Base-by-base conservation (phyloP, 2,113 vertebrate species). In the Gulo gulo region DNA sequence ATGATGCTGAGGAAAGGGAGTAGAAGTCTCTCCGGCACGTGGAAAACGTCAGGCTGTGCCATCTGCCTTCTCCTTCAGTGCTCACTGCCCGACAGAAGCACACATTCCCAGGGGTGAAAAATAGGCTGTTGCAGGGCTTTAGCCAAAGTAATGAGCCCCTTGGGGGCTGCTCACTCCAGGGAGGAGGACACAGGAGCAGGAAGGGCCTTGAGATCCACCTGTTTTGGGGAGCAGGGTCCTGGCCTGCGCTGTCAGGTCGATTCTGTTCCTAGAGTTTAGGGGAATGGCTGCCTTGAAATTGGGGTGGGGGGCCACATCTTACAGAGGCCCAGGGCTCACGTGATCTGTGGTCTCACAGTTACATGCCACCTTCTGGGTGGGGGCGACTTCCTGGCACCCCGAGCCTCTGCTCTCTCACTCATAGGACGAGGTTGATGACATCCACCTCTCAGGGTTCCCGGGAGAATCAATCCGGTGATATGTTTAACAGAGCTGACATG, bases 1-100 rank as follows among this genome's bases (percentile, higher is more conserved):
- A 1, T 21, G 39, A 42, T 1, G 21, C 34, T 6, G 11, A 61
- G 76, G 10, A 14, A 29, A 36, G 42, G 47, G 24, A 24, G 23
- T 34, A 11, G 6, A 39, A 31, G 45, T 18, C 16, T 29, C 45
- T 39, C 12, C 1, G 4, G 36, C 4, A 1, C 13, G 2, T 7
- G 16, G 55, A 52, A n/a, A 7, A 29, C 4, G 0, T 18, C 0
- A 0, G 24, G 1, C 31, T 0, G 0, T 7, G 15, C 47, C 14
- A 2, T 45, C 61, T 6, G 23, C 78, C 8, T 36, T 16, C 47
- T 73, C 52, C 74, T 50, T 7, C 67, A 45, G 12, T 29, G 21
- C 63, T 55, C 34, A 1, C 47, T 47, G 31, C 34, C 39, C 47
- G 14, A 5, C 1, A 21, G 78, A 59, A 42, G 12, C 23, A 6